Conservation (phyloP, 2,888 invertebrate species). For the Pristionchus entomophagus region DNA sequence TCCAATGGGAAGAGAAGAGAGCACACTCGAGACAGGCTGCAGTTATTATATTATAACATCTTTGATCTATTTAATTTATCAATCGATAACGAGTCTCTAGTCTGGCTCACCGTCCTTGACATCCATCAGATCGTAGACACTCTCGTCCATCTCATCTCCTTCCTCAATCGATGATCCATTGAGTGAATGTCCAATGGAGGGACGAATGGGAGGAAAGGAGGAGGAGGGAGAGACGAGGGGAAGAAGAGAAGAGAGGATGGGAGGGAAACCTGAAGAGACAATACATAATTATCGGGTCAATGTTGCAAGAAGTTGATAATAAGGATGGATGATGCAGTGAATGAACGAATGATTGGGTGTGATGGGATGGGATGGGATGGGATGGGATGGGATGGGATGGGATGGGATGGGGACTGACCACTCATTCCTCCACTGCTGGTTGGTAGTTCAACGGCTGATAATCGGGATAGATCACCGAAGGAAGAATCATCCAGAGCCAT, state of each 20-base stretch:
- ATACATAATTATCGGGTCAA: too few relatives aligned
- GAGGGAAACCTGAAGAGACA: neutral
- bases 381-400: too few relatives aligned
- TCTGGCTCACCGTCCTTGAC: conserved; percentile 6
- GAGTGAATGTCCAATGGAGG: neutral
- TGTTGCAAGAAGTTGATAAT: neutral
- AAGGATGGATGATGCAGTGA: neutral
- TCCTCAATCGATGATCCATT: conserved; percentile 24
- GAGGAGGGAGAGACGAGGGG: neutral
- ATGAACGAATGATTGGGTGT: too few relatives aligned
- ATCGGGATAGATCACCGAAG: neutral
- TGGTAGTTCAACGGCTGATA: conserved; percentile 12
- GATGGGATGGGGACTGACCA: too few relatives aligned
- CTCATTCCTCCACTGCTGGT: conserved; percentile 17
- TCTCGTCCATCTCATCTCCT: conserved; percentile 35
- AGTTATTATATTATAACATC: neutral
- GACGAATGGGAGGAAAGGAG: neutral
- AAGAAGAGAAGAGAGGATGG: neutral
- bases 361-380: too few relatives aligned
- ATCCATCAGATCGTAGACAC: conserved; percentile 30
- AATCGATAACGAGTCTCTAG: neutral
- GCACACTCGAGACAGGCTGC: neutral
- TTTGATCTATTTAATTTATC: neutral
- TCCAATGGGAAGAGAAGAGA: neutral
- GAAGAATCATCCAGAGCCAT: conserved; percentile 21